Evolutionary conservation across 2,113 vertebrate species (phyloP), one percentile per base, ranked within the genome.

Genomic region (Sula dactylatra): DNA sequence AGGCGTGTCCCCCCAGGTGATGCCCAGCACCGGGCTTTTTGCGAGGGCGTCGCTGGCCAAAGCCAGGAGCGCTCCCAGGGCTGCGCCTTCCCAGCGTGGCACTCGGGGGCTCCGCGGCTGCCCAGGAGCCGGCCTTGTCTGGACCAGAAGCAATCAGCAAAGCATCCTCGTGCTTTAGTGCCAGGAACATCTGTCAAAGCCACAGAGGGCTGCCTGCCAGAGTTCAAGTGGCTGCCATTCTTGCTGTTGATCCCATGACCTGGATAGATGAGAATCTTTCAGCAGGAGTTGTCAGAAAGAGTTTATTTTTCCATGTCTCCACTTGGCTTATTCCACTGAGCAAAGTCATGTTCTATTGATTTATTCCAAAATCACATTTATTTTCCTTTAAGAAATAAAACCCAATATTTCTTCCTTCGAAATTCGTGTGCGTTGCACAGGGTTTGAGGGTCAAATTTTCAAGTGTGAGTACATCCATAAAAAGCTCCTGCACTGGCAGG

Each of bases 281-380:
- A 96, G 71, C 97, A 94, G 79, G 55, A 95, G 76, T 67, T 19
- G 3, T 93, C 92, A 90, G 86, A 14, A 58, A 66, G 58, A 90
- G 96, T 97, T 97, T 78, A 82, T 97, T 97, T 93, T 93, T 74
- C 90, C 31, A 14, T 86, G 88, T 84, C 90, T 96, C 86, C 72
- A 2, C 80, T 95, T 86, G 92, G 92, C 89, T 86, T 83, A 47
- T 92, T 93, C 88, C 88, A 34, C 90, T 0, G 14, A 80, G 34
- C 79, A 50, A 83, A 93, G 96, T 20, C 56, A 79, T 59, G 52
- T 78, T 81, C 80, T 83, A 62, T 55, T 97, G 90, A 88, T 94
- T 97, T 94, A 88, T 97, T 71, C 92, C 64, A 72, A 90, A 88
- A 86, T 84, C 82, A 49, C 81, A 86, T 86, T 88, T 92, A 26